phyloP scores from a whole-genome alignment of 2,113 vertebrate species.

The Falcunculus frontatus region DNA sequence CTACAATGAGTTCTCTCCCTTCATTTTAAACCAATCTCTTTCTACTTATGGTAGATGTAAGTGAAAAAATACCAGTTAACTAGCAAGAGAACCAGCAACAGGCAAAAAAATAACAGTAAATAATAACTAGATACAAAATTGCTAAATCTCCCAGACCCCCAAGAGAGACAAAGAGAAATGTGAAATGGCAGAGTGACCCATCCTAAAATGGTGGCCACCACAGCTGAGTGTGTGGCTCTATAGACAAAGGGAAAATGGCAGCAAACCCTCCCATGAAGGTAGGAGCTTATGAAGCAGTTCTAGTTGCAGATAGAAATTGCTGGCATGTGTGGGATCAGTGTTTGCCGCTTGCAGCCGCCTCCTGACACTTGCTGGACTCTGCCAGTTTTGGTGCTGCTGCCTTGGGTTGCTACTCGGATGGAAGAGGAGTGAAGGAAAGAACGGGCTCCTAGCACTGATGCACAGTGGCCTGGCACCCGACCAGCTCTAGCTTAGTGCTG shows the following conservation, averaged over 20 bases:
- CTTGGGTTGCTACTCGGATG: not conserved
- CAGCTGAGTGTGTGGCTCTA: not conserved
- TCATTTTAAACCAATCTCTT: not conserved
- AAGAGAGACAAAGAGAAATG: not conserved
- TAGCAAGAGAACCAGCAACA: not conserved
- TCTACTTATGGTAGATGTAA: not conserved
- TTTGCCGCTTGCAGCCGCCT: not conserved
- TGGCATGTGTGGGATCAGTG: fast-evolving
- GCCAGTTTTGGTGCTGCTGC: not conserved
- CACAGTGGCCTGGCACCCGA: fast-evolving
- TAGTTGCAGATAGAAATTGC: not conserved
- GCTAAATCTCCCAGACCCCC: not conserved
- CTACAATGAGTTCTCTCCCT: not conserved
- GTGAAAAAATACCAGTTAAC: not conserved
- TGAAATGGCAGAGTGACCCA: not conserved
- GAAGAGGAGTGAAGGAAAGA: not conserved
- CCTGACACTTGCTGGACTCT: not conserved
- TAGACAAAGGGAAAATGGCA: not conserved
- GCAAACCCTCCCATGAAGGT: not conserved
- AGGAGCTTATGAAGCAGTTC: not conserved
- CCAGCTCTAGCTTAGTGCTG: not conserved
- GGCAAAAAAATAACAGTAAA: not conserved
- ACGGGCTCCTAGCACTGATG: not conserved
- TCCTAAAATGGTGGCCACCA: not conserved
- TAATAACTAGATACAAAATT: not conserved